These are phyloP conservation scores for Catotricha subobsoleta DNA, from an alignment of 2,888 invertebrate species.

Conservation along the genomic window DNA sequence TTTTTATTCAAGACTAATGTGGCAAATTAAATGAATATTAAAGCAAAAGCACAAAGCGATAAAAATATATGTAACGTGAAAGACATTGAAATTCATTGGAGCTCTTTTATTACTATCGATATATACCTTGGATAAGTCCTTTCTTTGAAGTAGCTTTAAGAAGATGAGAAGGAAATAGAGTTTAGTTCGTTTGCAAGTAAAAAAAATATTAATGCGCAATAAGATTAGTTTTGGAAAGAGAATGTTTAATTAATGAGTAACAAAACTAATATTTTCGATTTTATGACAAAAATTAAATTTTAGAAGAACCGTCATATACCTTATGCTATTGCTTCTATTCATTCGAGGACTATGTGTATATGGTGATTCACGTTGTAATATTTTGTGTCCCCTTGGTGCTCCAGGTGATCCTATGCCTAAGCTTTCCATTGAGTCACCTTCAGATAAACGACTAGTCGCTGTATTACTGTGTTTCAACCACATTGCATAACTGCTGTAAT, in stretches of 20 bases:
- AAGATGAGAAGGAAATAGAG: background rate
- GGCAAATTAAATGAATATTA: too few species aligned
- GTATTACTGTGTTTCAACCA: slow-evolving; percentile 79
- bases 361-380: slow-evolving; percentile 27
- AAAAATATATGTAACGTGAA: too few species aligned
- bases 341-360: slow-evolving; percentile 43
- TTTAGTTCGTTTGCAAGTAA: slow-evolving; percentile 8
- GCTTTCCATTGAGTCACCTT: slow-evolving; percentile 77
- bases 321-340: slow-evolving; percentile 83
- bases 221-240: background rate
- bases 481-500: slow-evolving; percentile 67
- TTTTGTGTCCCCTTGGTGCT: slow-evolving; percentile 21
- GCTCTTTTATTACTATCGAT: too few species aligned
- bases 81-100: too few species aligned
- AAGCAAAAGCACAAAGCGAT: too few species aligned
- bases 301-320: slow-evolving; percentile 34
- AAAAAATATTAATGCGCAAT: background rate
- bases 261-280: background rate
- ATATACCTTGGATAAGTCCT: slow-evolving; percentile 80
- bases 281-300: background rate
- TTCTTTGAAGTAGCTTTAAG: slow-evolving; percentile 68
- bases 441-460: slow-evolving; percentile 60
- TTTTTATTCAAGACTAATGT: too few species aligned
- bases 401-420: slow-evolving; percentile 56
- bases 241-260: background rate